Percentiles rank a stretch among this genome's conserved stretches.
Conservation (phyloP, 2,888 invertebrate genomes). For the Drosophila planitibia region DNA sequence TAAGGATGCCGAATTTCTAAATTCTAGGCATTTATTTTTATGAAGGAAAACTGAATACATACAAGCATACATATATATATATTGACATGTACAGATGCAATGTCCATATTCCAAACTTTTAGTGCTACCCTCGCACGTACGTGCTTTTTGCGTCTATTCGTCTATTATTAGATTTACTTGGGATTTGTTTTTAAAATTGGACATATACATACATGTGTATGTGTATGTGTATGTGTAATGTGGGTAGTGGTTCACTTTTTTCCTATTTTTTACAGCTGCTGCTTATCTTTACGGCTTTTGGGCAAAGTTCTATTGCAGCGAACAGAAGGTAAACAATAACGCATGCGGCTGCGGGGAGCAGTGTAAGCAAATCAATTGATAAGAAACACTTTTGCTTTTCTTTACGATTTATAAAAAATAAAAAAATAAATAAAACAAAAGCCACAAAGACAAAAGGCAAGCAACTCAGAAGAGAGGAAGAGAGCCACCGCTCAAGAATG, state of each 20-base stretch:
- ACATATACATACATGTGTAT: background rate
- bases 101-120: slow-evolving; percentile 2
- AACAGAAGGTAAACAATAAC: slow-evolving; percentile 3
- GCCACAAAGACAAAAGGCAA: background rate
- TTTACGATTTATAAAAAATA: slow-evolving; percentile 36
- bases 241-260: slow-evolving; percentile 6
- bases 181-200: slow-evolving; percentile 12
- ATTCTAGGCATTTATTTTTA: background rate
- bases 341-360: background rate
- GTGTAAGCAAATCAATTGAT: slow-evolving; percentile 50
- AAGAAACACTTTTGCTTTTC: slow-evolving; percentile 78
- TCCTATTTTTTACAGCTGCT: slow-evolving; percentile 53
- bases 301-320: slow-evolving; percentile 64
- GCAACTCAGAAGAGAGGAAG: background rate
- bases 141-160: slow-evolving; percentile 7
- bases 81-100: background rate
- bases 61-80: background rate
- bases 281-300: slow-evolving; percentile 70
- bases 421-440: slow-evolving; percentile 8
- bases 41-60: background rate
- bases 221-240: slow-evolving; percentile 4
- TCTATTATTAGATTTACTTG: slow-evolving; percentile 18
- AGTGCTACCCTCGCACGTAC: slow-evolving; percentile 25
- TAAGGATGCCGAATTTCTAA: background rate
- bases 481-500: background rate